Percentiles rank a stretch among this genome's conserved stretches.
These are phyloP conservation scores for Perognathus longimembris DNA, from an alignment of 2,113 vertebrate species.

Conservation along the genomic window DNA sequence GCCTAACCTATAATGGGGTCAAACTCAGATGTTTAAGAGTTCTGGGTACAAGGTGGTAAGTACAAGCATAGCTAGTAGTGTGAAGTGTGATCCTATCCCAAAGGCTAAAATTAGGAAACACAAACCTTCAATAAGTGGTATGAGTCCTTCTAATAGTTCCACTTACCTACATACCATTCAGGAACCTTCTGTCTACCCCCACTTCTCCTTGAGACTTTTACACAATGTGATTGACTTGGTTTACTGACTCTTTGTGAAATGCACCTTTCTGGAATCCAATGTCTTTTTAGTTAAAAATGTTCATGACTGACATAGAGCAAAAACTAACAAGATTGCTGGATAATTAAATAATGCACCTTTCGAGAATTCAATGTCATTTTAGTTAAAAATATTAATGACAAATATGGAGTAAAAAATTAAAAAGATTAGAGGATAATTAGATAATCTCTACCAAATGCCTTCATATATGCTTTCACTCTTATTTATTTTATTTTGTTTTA, in stretches of 20 bases:
- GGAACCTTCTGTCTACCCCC: neutral
- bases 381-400: too few species aligned
- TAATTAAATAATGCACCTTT: neutral
- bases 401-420: neutral
- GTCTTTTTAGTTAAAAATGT: neutral
- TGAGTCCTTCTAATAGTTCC: neutral
- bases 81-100: neutral
- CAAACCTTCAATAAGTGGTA: neutral
- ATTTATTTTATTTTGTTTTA: neutral
- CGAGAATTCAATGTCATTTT: too few species aligned
- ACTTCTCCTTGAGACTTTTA: conserved; percentile 3
- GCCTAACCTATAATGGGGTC: neutral
- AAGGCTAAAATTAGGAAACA: neutral
- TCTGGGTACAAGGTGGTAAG: neutral
- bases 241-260: neutral
- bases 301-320: neutral
- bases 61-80: neutral
- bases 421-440: neutral
- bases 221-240: neutral
- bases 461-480: neutral
- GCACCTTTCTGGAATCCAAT: neutral
- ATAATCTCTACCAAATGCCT: neutral
- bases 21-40: neutral
- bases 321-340: neutral
- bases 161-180: neutral